Base-by-base conservation (phyloP, 2,113 vertebrate genomes). In the Pygathrix nemaeus region DNA sequence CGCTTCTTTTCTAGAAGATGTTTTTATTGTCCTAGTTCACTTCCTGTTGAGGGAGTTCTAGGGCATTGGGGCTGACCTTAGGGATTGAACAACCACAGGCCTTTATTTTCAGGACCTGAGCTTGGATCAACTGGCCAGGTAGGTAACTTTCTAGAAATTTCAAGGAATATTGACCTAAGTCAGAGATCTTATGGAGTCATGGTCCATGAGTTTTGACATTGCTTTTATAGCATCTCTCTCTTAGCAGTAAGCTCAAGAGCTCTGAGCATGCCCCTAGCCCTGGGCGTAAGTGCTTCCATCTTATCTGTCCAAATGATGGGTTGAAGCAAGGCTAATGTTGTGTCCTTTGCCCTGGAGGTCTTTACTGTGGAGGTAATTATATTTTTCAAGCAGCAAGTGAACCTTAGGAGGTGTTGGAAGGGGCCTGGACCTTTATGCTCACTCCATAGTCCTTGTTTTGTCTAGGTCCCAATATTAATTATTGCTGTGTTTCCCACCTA, bases 181-280 rank as follows among this genome's bases (percentile, higher is more conserved):
- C 84, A 89, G 48, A 96, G 86, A 78, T 90, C 79, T 97, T 92
- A 89, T 59, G 48, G 43, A 97, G 78, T 83, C 50, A 97, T 83
- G 87, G 93, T 84, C 92, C 75, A 90, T 95, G 89, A 92, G 93
- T 86, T 96, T 86, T 92, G 93, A 96, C 82, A 78, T 57, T 90
- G 55, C 75, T 93, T 97, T 94, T 88, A 89, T 55, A 55, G 23
- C 85, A n/a, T 79, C 59, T 97, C 75, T 97, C 78, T 97, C 82
- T 97, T 97, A 97, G 98, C 95, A 97, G 96, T 73, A 95, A n/a
- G 70, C 61, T 93, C 57, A 80, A 90, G 61, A 82, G 50, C 40
- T 86, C 52, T n/a, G 43, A 84, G n/a, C 17, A 38, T 83, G 90
- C 35, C 70, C 35, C 9, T 38, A 82, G 30, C 38, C 79, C 35